phyloP scores from a whole-genome alignment of 2,113 vertebrate genomes.

The Columba janthina region DNA sequence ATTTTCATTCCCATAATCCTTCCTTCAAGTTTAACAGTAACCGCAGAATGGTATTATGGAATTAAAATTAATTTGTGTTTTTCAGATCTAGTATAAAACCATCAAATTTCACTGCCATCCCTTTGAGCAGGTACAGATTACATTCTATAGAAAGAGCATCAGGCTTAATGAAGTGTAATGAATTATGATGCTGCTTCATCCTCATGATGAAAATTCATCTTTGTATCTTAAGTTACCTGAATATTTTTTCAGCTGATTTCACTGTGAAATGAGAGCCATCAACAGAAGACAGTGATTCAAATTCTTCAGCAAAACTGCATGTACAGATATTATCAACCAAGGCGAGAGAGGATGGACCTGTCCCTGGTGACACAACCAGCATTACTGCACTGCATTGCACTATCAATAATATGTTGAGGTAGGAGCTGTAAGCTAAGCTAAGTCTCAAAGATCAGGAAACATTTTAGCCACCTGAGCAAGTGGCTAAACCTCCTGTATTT shows the following conservation, averaged over 20 bases:
- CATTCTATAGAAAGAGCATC: not conserved
- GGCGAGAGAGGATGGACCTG: not conserved
- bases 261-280: not conserved
- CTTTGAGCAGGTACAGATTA: not conserved
- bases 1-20: conserved; percentile 49
- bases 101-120: conserved; percentile 53
- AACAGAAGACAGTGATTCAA: not conserved
- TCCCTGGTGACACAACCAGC: rapidly evolving
- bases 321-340: not conserved
- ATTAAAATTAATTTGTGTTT: conserved; percentile 67
- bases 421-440: not conserved
- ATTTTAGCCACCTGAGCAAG: not conserved
- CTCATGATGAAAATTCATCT: not conserved
- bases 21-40: conserved; percentile 51
- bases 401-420: not conserved
- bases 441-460: not conserved
- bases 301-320: not conserved
- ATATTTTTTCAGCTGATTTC: not conserved
- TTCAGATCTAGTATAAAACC: conserved; percentile 40
- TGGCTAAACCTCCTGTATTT: not conserved
- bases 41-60: conserved; percentile 48
- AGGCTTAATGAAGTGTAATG: not conserved
- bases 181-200: not conserved
- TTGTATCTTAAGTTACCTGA: not conserved
- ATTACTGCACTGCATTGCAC: rapidly evolving